These are phyloP conservation scores for Siniperca scherzeri DNA, from an alignment of 2,797 vertebrate genomes.

Conservation along the genomic window DNA sequence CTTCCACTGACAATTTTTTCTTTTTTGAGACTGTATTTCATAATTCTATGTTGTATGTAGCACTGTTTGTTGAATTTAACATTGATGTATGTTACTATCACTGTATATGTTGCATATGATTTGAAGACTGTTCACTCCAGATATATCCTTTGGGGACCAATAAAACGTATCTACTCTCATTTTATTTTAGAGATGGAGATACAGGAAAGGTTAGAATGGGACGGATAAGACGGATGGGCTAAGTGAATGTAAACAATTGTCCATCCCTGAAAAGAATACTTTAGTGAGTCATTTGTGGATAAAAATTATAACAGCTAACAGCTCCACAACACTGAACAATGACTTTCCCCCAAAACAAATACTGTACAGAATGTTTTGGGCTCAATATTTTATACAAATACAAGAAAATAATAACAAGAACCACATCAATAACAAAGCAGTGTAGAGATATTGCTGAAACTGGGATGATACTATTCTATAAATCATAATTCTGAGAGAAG, in stretches of 20 bases:
- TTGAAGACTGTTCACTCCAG: not conserved
- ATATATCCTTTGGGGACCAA: not conserved
- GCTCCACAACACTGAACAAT: conserved; percentile 2
- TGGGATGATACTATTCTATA: not conserved
- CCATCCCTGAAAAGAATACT: not conserved
- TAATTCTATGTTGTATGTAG: not conserved
- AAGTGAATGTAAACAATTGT: not conserved
- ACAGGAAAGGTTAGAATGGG: not conserved
- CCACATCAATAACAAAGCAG: not conserved
- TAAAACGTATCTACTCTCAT: not conserved
- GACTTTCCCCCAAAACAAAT: conserved; percentile 4
- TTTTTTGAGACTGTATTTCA: not conserved
- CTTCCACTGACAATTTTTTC: not conserved
- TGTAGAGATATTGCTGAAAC: not conserved
- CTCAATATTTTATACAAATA: not conserved
- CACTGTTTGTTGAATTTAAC: not conserved
- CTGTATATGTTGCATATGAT: not conserved
- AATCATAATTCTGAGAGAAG: not conserved
- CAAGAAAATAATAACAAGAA: not conserved
- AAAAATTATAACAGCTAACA: not conserved
- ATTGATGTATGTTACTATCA: not conserved
- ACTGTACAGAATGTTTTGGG: conserved; percentile 1
- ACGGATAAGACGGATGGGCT: not conserved
- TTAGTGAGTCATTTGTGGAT: not conserved
- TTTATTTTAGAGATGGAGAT: not conserved